phyloP scores from a whole-genome alignment of 2,113 vertebrate genomes.

The Colius striatus region DNA sequence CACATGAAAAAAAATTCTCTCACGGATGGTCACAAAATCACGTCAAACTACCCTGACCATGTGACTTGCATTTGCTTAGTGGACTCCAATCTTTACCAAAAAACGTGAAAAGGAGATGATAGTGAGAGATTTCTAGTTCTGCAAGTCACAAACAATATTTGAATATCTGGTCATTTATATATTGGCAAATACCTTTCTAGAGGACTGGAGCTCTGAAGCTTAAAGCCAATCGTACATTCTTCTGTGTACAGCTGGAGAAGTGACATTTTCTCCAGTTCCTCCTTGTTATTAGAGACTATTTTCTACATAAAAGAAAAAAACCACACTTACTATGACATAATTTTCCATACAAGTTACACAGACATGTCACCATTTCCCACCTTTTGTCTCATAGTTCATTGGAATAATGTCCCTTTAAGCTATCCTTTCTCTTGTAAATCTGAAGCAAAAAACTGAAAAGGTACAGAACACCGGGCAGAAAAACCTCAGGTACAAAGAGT shows the following conservation, averaged over 20 bases:
- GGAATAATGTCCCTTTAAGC: slow-evolving; percentile 84
- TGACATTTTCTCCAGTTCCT: background rate
- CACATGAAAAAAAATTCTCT: background rate
- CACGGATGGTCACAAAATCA: background rate
- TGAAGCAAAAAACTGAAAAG: slow-evolving; percentile 88
- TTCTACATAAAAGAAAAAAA: background rate
- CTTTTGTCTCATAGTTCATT: slow-evolving; percentile 85
- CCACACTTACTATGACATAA: slow-evolving; percentile 83
- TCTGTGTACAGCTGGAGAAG: background rate
- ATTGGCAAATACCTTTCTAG: background rate
- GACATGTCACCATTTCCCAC: slow-evolving; percentile 81
- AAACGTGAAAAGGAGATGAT: background rate
- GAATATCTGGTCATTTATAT: background rate
- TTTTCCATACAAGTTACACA: slow-evolving; percentile 85
- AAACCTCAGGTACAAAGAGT: slow-evolving; percentile 78
- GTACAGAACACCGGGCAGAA: slow-evolving; percentile 82
- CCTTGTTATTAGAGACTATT: background rate
- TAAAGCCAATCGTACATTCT: background rate
- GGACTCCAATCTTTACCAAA: background rate
- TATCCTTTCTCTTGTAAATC: slow-evolving; percentile 86
- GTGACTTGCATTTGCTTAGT: background rate
- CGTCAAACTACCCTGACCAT: background rate
- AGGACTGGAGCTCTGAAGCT: background rate
- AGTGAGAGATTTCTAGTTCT: background rate
- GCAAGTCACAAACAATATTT: background rate